Base-by-base conservation (phyloP, 2,113 vertebrate species). In the Hippopotamus amphibius region DNA sequence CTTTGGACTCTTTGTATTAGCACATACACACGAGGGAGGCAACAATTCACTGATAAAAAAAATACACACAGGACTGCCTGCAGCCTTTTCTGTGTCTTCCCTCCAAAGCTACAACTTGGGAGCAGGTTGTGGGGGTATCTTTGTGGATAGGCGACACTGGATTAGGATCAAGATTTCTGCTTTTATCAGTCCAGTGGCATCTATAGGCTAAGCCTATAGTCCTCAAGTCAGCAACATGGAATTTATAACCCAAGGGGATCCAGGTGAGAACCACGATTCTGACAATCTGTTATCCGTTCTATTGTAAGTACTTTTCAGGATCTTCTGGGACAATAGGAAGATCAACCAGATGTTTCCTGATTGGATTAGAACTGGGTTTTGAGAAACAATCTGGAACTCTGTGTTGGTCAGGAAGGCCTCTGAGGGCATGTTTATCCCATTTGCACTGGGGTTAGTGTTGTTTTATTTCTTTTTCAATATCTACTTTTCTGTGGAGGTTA, bases 1-100 rank as follows among this genome's bases (percentile, higher is more conserved):
- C 96, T 98, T 98, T 98, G 98, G 97, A 98, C 96, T 97, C 92
- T 94, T 98, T 96, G 79, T 96, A 46, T 95, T 94, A 97, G 87
- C 80, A 90, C 37, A 37, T 37, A 37, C 37, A 37, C 69, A 89
- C 13, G 65, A 98, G 53, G 71, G 87, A 85, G 79, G 85, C 57
- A 97, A 82, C 57, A 50, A 93, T 97, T 97, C 65, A 84, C 77
- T 90, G 93, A 96, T 96, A 84, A 68, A 89, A 97, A 97, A 72
- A 50, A 72, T 14, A 71, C 26, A 30, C 43, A 91, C 7, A 92
- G 86, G 55, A 80, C 55, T 84, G 53, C 12, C 89, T 96, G 68
- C 26, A 77, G 94, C 57, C 59, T 95, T 92, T 97, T 83, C 53
- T 79, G 30, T 86, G 57, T 92, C 96, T 97, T 96, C 15, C 24